A percentile compares a stretch with the other conserved stretches of the same genome.
phyloP scores from a whole-genome alignment of 2,797 vertebrate genomes.

The Microchirus variegatus region DNA sequence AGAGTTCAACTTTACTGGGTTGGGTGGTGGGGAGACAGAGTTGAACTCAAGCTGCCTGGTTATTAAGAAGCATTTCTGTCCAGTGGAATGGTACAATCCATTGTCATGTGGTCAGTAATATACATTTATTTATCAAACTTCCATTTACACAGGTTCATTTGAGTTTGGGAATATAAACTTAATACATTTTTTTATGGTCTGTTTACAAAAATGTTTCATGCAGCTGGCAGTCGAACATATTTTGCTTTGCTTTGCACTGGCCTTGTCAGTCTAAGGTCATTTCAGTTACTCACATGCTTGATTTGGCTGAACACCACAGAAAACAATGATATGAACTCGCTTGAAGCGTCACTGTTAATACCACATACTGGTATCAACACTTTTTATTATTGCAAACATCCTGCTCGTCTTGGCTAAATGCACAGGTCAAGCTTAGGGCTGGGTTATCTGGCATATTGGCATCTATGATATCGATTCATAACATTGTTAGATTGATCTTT shows the following conservation, averaged over 20 bases:
- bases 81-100: not conserved
- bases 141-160: not conserved
- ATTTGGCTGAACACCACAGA: slow-evolving; percentile 28
- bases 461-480: too few species aligned
- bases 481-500: too few species aligned
- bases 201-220: too few species aligned
- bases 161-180: not conserved
- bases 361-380: not conserved
- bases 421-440: too few species aligned
- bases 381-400: not conserved
- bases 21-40: not conserved
- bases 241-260: not conserved
- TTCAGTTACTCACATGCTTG: not conserved
- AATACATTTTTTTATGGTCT: not conserved
- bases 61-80: not conserved
- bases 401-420: too few species aligned
- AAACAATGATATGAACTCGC: slow-evolving; percentile 1
- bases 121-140: not conserved
- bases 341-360: slow-evolving; percentile 1
- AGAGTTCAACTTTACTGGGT: slow-evolving; percentile 1
- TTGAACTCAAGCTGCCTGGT: not conserved
- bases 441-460: too few species aligned
- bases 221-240: not conserved
- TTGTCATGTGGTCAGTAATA: not conserved
- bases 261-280: not conserved